Conservation (phyloP, 2,797 vertebrate genomes). For the Scomberomorus guttatus region DNA sequence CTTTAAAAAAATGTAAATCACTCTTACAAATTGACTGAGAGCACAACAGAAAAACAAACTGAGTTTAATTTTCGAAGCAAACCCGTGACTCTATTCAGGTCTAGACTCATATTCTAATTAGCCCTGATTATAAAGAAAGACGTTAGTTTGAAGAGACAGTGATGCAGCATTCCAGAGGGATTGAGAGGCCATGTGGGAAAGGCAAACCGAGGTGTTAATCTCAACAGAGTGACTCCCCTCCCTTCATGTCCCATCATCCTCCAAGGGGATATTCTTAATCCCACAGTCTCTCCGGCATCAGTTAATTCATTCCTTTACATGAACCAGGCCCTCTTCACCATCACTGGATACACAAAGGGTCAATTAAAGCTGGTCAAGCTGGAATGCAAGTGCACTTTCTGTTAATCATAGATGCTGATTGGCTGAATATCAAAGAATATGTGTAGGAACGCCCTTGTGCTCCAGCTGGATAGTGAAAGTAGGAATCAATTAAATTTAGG, state of each 20-base stretch:
- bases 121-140: constrained; percentile 52
- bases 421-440: not conserved
- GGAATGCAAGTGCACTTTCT: constrained; percentile 36
- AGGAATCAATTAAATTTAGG: not conserved
- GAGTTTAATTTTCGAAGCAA: not conserved
- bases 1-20: not conserved
- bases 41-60: not conserved
- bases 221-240: constrained; percentile 54
- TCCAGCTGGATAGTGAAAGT: not conserved
- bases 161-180: constrained; percentile 70
- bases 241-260: constrained; percentile 62
- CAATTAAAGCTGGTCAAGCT: constrained; percentile 54
- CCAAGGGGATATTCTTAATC: constrained; percentile 67
- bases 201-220: constrained; percentile 75
- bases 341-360: constrained; percentile 49
- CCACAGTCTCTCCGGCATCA: constrained; percentile 48
- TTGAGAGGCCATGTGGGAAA: constrained; percentile 73
- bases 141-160: constrained; percentile 57
- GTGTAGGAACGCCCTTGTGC: constrained; percentile 7
- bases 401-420: constrained; percentile 11
- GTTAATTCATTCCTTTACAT: constrained; percentile 52
- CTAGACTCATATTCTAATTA: constrained; percentile 46
- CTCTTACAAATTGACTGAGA: not conserved
- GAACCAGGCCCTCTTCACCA: constrained; percentile 31
- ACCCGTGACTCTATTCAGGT: constrained; percentile 14